Base-by-base conservation (phyloP, 2,797 vertebrate genomes). In the Mareca penelope region DNA sequence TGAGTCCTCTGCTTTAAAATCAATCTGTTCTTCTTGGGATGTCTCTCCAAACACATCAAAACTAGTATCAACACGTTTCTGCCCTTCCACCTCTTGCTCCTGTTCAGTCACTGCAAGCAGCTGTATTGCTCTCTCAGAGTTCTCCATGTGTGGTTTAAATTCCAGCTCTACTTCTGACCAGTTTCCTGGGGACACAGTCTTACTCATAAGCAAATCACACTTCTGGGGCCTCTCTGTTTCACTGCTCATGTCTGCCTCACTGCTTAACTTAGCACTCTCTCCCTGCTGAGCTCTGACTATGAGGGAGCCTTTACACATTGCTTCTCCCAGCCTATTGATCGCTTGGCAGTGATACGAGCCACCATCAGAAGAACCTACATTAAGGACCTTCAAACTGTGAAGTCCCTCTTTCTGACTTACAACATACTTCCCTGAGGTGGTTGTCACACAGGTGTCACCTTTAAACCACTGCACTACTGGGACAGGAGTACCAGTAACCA, bases 401-500 rank as follows among this genome's bases (percentile, higher is more conserved):
- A 98, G 98, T 90, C 98, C 98, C 31, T 98, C 98, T 56, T 99
- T 98, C 64, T 98, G 98, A 39, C 96, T 98, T 94, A 98, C 96
- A 73, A 98, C 72, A 60, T 98, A 99, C 85, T 99, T 99, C 61
- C 96, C 98, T 73, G 95, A 97, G 95, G 98, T 98, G 73, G 98
- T 94, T 44, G 97, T 98, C 81, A 99, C 98, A 68, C 97, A 98
- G 44, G 92, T 97, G 81, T 98, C 98, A 16, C 98, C 98, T 97
- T 98, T 99, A 96, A 99, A 99, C 99, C 99, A 99, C 77, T 98
- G 98, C 70, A 99, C 98, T 31, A 98, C 95, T 3, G 99, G 99
- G 52, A 98, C 98, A 37, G 99, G 99, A 82, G 98, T 98, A 70
- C 99, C 99, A 94, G 99, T 98, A 67, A 99, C 98, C 63, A 98